phyloP scores from a whole-genome alignment of 2,888 invertebrate genomes.

The Apomyelois bistriatella region DNA sequence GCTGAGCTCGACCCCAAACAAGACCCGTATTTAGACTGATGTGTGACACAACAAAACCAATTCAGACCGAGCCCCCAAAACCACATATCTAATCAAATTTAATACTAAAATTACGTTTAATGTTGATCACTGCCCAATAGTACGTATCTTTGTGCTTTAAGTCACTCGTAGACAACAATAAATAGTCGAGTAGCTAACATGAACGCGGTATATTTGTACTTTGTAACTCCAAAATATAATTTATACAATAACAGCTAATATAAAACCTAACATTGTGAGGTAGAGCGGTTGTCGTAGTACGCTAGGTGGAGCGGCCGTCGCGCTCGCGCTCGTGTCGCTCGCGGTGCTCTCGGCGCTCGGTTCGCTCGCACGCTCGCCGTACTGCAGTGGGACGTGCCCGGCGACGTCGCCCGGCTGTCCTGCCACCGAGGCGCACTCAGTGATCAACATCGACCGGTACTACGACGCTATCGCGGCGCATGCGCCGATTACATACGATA shows the following conservation, averaged over 20 bases:
- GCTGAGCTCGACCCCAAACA: conserved; percentile 64
- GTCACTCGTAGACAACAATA: conserved; percentile 75
- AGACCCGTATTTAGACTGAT: conserved; percentile 68
- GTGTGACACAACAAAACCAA: conserved; percentile 67
- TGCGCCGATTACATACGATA: conserved; percentile 69
- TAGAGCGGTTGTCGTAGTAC: conserved; percentile 69
- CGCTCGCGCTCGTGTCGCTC: conserved; percentile 17
- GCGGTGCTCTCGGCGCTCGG: conserved; percentile 15
- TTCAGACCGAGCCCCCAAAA: conserved; percentile 56
- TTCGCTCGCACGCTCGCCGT: background rate
- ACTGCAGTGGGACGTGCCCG: conserved; percentile 15
- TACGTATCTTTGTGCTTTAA: conserved; percentile 78
- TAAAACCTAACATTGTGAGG: conserved; percentile 71
- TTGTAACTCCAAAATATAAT: conserved; percentile 75
- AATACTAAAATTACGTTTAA: conserved; percentile 76
- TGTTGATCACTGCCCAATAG: conserved; percentile 80
- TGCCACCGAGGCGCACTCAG: conserved; percentile 42
- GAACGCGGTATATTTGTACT: conserved; percentile 62
- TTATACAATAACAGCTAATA: conserved; percentile 76
- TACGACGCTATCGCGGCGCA: conserved; percentile 68
- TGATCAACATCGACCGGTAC: conserved; percentile 75
- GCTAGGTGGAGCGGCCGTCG: conserved; percentile 26
- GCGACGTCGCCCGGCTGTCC: conserved; percentile 23
- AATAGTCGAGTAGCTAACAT: conserved; percentile 62
- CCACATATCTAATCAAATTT: conserved; percentile 73